Percentiles rank a stretch among this genome's conserved stretches.
Conservation (phyloP, 2,888 invertebrate species). For the Limnephilus auricula region DNA sequence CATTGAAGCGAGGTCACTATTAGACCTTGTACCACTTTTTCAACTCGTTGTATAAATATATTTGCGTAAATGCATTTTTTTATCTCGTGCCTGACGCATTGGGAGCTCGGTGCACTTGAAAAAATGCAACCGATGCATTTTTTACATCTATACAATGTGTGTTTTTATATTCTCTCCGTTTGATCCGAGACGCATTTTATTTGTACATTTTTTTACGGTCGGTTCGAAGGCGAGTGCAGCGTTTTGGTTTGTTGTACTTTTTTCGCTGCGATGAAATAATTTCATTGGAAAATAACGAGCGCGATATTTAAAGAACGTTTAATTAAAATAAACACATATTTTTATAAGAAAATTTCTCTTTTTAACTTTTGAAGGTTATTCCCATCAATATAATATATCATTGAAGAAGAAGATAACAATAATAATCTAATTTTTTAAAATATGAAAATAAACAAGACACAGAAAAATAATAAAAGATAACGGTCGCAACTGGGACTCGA, state of each 20-base stretch:
- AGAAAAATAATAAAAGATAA: too few species aligned
- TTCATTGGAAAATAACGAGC: not conserved
- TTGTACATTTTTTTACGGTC: not conserved
- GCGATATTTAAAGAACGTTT: not conserved
- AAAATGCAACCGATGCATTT: conserved; percentile 21
- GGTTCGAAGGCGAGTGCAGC: not conserved
- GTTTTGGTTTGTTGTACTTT: not conserved
- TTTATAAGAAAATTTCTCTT: too few species aligned
- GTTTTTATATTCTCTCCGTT: not conserved
- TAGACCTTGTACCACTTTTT: conserved; percentile 45
- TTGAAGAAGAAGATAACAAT: too few species aligned
- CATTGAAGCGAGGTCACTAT: not conserved
- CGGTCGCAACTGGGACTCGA: too few species aligned
- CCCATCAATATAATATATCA: too few species aligned
- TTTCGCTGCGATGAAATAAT: not conserved
- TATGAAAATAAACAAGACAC: too few species aligned
- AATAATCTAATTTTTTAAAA: too few species aligned
- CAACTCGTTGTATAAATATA: conserved; percentile 8
- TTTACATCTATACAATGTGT: not conserved
- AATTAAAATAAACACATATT: not conserved
- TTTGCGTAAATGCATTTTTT: conserved; percentile 19
- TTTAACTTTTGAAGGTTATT: too few species aligned
- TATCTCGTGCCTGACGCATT: conserved; percentile 38
- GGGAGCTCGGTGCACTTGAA: conserved; percentile 23
- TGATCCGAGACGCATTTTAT: not conserved